These are phyloP conservation scores for Plagiodera versicolora DNA, from an alignment of 2,888 invertebrate species.

Conservation along the genomic window DNA sequence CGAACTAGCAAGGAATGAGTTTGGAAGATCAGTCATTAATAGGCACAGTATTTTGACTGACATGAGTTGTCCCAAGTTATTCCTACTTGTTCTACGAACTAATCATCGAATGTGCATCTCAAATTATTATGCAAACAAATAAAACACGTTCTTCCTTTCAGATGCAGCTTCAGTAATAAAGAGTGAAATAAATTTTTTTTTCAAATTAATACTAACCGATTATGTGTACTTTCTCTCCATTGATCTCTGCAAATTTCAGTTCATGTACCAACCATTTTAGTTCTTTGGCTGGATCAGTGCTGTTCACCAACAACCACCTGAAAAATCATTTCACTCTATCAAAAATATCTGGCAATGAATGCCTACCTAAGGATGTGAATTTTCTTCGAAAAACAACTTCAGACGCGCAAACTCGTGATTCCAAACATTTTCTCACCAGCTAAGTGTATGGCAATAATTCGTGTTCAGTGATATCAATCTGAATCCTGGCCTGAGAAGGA, in stretches of 20 bases:
- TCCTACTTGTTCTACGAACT: no score
- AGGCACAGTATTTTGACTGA: no score
- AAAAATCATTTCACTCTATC: conserved; percentile 7
- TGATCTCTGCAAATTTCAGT: conserved; percentile 88
- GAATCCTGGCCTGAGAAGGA: conserved; percentile 84
- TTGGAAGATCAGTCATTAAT: no score
- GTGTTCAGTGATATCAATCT: conserved; percentile 90
- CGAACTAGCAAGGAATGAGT: no score
- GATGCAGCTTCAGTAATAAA: no score
- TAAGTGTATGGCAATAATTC: conserved; percentile 93
- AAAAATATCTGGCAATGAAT: neutral
- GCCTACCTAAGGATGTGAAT: no score
- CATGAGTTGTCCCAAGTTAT: no score
- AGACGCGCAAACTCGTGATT: neutral
- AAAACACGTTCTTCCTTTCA: no score
- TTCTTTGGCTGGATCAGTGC: conserved; percentile 94
- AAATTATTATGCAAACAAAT: no score
- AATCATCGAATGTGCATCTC: no score
- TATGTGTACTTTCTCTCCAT: conserved; percentile 93
- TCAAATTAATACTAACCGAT: conserved; percentile 61
- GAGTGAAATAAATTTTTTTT: no score
- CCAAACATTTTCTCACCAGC: conserved; percentile 66
- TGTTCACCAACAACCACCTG: conserved; percentile 91
- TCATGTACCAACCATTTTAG: conserved; percentile 93
- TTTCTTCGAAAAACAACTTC: neutral